Conservation (phyloP, 2,888 invertebrate species). For the Alsophila aescularia region DNA sequence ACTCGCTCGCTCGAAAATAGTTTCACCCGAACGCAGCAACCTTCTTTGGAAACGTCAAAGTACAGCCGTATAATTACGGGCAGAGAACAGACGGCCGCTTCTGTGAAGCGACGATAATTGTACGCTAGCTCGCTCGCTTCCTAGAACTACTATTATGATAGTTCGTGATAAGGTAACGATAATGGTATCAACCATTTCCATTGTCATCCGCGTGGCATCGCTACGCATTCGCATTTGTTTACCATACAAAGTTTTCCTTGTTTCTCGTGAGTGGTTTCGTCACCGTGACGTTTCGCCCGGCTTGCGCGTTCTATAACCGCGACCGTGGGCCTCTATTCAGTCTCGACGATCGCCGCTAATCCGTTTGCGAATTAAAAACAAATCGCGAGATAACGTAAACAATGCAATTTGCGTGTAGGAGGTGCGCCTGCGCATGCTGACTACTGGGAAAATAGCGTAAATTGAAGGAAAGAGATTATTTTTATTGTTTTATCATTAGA, state of each 20-base stretch:
- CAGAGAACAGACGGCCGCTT: constrained; percentile 54
- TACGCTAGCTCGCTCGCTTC: constrained; percentile 61
- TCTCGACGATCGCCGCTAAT: constrained; percentile 6
- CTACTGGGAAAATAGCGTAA: constrained; percentile 9
- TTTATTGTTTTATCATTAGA: constrained; percentile 19
- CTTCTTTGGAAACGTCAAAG: constrained; percentile 39
- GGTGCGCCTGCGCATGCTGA: constrained; percentile 19
- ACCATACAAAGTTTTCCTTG: constrained; percentile 39
- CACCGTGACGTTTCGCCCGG: constrained; percentile 29
- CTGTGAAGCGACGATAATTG: constrained; percentile 74
- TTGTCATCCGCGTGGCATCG: constrained; percentile 48
- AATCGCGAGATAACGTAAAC: constrained; percentile 28
- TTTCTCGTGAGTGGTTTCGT: constrained; percentile 35
- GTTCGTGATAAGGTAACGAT: constrained; percentile 70
- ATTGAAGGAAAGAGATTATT: constrained; percentile 19
- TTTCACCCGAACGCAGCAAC: constrained; percentile 33
- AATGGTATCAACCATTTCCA: constrained; percentile 62
- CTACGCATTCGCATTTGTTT: constrained; percentile 40
- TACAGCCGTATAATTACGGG: constrained; percentile 56
- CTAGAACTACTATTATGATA: constrained; percentile 65
- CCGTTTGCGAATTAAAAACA: constrained; percentile 23
- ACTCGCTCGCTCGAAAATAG: constrained; percentile 26
- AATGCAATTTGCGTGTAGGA: constrained; percentile 26
- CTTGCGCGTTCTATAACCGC: constrained; percentile 5
- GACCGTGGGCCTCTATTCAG: constrained; percentile 12